Evolutionary conservation across 2,888 invertebrate genomes (phyloP).

Genomic region (Vanessa cardui): DNA sequence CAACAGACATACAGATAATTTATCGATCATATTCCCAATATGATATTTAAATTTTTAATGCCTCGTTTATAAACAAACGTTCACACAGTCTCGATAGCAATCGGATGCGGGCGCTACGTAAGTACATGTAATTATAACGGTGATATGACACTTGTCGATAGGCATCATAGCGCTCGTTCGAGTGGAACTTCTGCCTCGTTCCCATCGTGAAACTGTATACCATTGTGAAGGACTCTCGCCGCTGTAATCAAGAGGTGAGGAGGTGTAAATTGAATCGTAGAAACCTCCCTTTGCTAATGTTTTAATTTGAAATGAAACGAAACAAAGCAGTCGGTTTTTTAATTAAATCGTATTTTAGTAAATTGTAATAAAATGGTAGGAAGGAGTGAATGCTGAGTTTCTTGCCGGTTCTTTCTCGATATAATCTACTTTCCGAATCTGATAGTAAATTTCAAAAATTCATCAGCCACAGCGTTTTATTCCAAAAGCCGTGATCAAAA

Average conservation of each 20-base stretch:
- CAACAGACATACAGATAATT: too few species aligned
- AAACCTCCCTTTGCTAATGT: not conserved
- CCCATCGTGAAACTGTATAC: constrained; percentile 68
- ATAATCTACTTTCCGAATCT: too few species aligned
- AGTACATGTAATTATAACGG: constrained; percentile 51
- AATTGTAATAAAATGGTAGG: too few species aligned
- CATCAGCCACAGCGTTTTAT: too few species aligned
- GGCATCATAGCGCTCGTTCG: constrained; percentile 48
- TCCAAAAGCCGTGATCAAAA: too few species aligned
- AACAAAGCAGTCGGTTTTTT: too few species aligned
- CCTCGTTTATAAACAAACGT: constrained; percentile 23
- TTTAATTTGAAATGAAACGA: too few species aligned
- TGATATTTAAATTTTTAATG: not conserved
- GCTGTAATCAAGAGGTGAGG: not conserved
- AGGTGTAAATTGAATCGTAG: not conserved
- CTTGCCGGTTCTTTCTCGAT: too few species aligned
- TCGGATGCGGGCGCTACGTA: constrained; percentile 43
- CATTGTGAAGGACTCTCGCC: constrained; percentile 44
- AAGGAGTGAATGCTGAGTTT: too few species aligned
- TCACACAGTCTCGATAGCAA: constrained; percentile 31
- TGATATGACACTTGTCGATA: constrained; percentile 51
- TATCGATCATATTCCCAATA: not conserved
- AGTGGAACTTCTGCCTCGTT: constrained; percentile 57
- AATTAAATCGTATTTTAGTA: too few species aligned
- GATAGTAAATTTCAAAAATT: too few species aligned